Evolutionary conservation across 2,888 invertebrate species (phyloP), one percentile per base, ranked within the genome.

Genomic region (Aphodius granarius): DNA sequence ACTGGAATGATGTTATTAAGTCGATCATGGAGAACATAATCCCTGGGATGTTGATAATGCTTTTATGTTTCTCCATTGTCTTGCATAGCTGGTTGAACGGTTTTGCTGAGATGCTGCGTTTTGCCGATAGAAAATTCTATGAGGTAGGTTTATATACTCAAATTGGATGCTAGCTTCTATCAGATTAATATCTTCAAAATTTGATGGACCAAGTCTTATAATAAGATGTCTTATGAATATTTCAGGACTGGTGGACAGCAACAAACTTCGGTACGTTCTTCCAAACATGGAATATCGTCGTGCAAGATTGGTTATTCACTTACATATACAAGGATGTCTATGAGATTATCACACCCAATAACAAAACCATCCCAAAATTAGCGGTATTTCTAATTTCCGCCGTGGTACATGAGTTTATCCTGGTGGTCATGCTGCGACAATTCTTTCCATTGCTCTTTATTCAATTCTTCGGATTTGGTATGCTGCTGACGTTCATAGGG

Each of bases 231-330:
- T n/a, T n/a, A n/a, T 43, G 13, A 43, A 43, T 23, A 63, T 84
- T 84, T 22, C 83, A 97, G 93, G 96, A 96, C 83, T 98, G 98
- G 98, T 98, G 98, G 98, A 97, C 95, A 73, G 92, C 94, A 1
- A 92, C 93, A 0, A 92, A 92, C n/a, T 97, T 93, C 86, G 91
- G 92, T 0, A 89, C 89, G 15, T 98, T 93, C 86, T 98, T 95
- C 86, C 92, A 97, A n/a, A 94, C 94, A 3, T 98, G 98, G 98
- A 99, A 99, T 86, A 91, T 95, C 16, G 93, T 98, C 0, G 97
- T 98, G 0, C 95, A 98, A 85, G 96, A 97, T 81, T 99, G 97
- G 97, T 89, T 98, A 0, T 95, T 96, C 82, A 92, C 93, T 3
- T 97, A 98, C 86, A 90, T 99, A 76, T 97, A 96, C 87, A 92